Evolutionary conservation across 1,140 invertebrate species (phyloP).

Genomic region (Harpegnathos saltator): DNA sequence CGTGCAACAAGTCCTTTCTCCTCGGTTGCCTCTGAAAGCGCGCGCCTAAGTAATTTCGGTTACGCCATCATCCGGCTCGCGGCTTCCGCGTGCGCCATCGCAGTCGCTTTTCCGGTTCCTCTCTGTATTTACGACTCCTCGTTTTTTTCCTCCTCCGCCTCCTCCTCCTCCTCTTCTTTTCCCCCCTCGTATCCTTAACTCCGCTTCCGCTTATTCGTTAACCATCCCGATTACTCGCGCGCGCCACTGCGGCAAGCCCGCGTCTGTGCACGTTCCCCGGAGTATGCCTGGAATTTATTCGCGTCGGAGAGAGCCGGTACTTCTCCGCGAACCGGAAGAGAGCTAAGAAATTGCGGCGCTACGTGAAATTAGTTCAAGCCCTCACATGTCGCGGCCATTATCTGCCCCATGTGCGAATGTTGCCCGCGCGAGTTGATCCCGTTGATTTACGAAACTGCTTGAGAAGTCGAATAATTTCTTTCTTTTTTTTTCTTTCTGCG

Average conservation of each 20-base stretch:
- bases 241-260: too few relatives aligned
- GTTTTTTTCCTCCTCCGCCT: conserved; percentile 43
- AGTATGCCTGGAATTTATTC: neutral
- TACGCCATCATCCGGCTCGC: conserved; percentile 81
- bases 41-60: conserved; percentile 83
- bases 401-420: too few relatives aligned
- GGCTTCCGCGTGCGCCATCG: conserved; percentile 78
- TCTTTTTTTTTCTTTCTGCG: too few relatives aligned
- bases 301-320: neutral
- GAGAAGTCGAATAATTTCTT: too few relatives aligned
- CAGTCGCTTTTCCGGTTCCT: conserved; percentile 66
- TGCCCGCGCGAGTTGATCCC: too few relatives aligned
- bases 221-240: neutral
- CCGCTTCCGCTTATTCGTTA: conserved; percentile 72
- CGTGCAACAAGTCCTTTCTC: conserved; percentile 86
- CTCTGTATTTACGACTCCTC: neutral
- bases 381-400: too few relatives aligned
- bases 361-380: too few relatives aligned
- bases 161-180: conserved; percentile 30
- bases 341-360: neutral
- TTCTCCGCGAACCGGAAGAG: neutral
- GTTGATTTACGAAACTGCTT: too few relatives aligned
- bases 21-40: conserved; percentile 84
- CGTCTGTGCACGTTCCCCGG: neutral
- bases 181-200: conserved; percentile 41